A percentile compares a stretch with the other conserved stretches of the same genome.
phyloP scores from a whole-genome alignment of 2,888 invertebrate species.

The Xiphydria camelus region DNA sequence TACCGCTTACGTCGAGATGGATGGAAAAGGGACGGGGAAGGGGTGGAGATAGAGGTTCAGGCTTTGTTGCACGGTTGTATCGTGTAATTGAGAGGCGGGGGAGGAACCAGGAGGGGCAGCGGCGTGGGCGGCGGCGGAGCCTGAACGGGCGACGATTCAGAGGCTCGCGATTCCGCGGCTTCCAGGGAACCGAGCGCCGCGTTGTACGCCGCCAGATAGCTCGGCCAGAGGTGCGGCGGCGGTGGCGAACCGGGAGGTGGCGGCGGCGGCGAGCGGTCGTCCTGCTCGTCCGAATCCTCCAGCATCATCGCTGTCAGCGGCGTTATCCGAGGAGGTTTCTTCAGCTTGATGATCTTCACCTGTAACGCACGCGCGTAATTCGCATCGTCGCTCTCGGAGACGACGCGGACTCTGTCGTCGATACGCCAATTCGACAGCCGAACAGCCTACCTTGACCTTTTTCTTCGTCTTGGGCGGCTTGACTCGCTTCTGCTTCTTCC shows the following conservation, averaged over 20 bases:
- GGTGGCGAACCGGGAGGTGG: slow-evolving; percentile 67
- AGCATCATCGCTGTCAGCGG: slow-evolving; percentile 50
- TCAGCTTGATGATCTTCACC: slow-evolving; percentile 59
- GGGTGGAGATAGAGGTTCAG: slow-evolving; percentile 16
- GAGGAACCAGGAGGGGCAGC: slow-evolving; percentile 51
- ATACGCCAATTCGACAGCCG: no score
- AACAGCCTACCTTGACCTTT: slow-evolving; percentile 58
- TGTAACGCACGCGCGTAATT: no score
- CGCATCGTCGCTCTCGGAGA: no score
- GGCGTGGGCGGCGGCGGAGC: slow-evolving; percentile 53
- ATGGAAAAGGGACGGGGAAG: neutral
- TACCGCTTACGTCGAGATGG: slow-evolving; percentile 3
- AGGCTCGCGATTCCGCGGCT: slow-evolving; percentile 10
- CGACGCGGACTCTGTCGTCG: no score
- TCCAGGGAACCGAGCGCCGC: slow-evolving; percentile 23
- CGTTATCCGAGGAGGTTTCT: slow-evolving; percentile 52
- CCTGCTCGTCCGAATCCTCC: slow-evolving; percentile 61
- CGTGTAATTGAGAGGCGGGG: slow-evolving; percentile 51
- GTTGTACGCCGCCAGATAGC: slow-evolving; percentile 48
- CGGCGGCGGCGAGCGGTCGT: slow-evolving; percentile 63
- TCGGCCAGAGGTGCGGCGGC: slow-evolving; percentile 61
- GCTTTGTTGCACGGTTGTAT: slow-evolving; percentile 54
- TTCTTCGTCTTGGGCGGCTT: slow-evolving; percentile 61
- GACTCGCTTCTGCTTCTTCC: slow-evolving; percentile 61
- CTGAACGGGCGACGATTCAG: slow-evolving; percentile 17